Evolutionary conservation across 1,140 invertebrate species (phyloP).

Genomic region (Lordiphosa mommai): DNA sequence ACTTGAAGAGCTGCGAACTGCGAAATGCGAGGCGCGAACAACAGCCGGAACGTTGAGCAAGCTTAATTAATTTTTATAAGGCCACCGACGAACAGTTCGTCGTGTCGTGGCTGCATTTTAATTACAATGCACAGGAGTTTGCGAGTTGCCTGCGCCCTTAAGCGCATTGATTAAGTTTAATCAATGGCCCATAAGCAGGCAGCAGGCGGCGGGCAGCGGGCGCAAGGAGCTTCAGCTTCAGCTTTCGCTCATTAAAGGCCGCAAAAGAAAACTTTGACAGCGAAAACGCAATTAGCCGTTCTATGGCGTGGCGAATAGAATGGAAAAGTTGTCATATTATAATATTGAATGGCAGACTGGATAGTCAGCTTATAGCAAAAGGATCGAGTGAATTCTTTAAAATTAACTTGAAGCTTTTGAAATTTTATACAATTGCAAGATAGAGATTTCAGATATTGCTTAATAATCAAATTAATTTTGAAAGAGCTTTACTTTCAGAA

Average conservation of each 20-base stretch:
- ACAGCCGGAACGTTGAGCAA: conserved; percentile 30
- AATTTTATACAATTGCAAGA: not conserved
- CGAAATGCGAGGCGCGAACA: conserved; percentile 36
- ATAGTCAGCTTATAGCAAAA: conserved; percentile 7
- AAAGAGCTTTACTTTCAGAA: too few relatives aligned
- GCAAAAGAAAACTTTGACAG: conserved; percentile 56
- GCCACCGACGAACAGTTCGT: conserved; percentile 28
- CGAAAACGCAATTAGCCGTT: conserved; percentile 69
- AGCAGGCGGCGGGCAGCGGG: conserved; percentile 28
- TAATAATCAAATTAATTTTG: too few relatives aligned
- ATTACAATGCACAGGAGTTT: conserved; percentile 71
- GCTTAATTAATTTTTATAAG: conserved; percentile 78
- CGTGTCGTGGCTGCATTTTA: conserved; percentile 54
- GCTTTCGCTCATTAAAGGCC: conserved; percentile 49
- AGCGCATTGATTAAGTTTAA: conserved; percentile 75
- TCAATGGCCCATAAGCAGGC: conserved; percentile 70
- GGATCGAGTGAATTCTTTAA: not conserved
- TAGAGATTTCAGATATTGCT: too few relatives aligned
- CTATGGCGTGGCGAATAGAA: conserved; percentile 12
- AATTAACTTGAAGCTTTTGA: not conserved
- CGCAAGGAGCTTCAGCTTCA: conserved; percentile 3
- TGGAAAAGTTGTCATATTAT: conserved; percentile 62
- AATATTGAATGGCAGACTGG: conserved; percentile 65
- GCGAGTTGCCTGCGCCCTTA: conserved; percentile 51
- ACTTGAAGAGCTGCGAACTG: conserved; percentile 63